These are phyloP conservation scores for Phytoseiulus persimilis DNA, from an alignment of 2,888 invertebrate species.

Conservation along the genomic window DNA sequence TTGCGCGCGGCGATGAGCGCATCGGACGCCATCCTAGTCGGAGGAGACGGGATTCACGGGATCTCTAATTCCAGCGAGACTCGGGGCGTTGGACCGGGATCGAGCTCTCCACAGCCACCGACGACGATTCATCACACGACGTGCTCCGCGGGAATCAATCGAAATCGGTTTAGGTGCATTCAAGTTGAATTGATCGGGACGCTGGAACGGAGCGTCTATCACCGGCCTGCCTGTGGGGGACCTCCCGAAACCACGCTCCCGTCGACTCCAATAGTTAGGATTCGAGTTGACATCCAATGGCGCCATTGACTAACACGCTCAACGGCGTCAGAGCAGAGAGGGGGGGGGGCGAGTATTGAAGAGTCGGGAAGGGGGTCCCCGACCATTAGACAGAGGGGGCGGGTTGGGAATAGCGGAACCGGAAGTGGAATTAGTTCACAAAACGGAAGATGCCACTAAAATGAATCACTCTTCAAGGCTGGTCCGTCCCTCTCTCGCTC, in stretches of 20 bases:
- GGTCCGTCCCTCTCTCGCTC: no score
- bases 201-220: neutral
- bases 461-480: neutral
- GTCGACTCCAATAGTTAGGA: neutral
- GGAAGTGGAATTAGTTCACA: neutral
- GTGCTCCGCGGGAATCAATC: no score
- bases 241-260: neutral
- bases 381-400: neutral
- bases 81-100: no score
- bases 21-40: no score
- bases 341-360: neutral
- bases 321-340: neutral
- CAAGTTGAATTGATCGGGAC: neutral
- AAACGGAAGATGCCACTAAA: conserved; percentile 5
- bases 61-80: no score
- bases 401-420: neutral
- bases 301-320: neutral
- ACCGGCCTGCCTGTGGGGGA: neutral
- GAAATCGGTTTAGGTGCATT: no score
- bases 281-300: neutral
- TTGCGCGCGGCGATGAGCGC: no score
- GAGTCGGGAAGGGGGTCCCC: neutral
- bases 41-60: no score
- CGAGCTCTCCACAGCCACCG: no score
- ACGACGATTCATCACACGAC: no score